phyloP scores from a whole-genome alignment of 92 coral and sea anemone genomes.

The Bergia sp. region DNA sequence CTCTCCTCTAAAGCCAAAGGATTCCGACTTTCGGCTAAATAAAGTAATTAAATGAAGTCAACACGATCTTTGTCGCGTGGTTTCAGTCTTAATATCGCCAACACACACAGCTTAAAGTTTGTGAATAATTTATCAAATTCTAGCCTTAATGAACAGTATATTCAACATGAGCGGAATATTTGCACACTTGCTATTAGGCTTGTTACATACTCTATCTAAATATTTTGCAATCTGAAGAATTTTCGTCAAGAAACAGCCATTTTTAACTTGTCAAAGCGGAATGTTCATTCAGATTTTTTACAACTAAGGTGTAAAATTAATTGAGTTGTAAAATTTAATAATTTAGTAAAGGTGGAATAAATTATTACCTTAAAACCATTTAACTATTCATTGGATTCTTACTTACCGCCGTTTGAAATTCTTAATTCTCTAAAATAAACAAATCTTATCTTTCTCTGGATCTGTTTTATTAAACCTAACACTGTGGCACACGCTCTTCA shows the following conservation, averaged over 20 bases:
- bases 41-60: constrained; percentile 75
- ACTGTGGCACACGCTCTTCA: constrained; percentile 31
- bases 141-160: constrained; percentile 19
- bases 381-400: constrained; percentile 9
- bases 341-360: constrained; percentile 25
- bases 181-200: not conserved
- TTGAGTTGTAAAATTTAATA: constrained; percentile 29
- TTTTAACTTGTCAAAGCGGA: constrained; percentile 13
- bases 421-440: constrained; percentile 48
- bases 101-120: constrained; percentile 37
- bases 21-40: constrained; percentile 74
- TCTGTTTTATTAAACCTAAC: constrained; percentile 23
- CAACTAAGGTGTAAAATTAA: constrained; percentile 27
- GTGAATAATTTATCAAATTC: constrained; percentile 15
- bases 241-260: constrained; percentile 22
- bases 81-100: constrained; percentile 39
- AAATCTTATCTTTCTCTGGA: constrained; percentile 17
- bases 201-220: not conserved
- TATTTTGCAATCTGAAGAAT: constrained; percentile 25
- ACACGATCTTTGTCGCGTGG: constrained; percentile 57
- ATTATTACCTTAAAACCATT: constrained; percentile 46
- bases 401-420: constrained; percentile 30
- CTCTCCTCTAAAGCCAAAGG: constrained; percentile 60
- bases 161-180: constrained; percentile 17
- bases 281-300: constrained; percentile 30